phyloP scores from a whole-genome alignment of 2,888 invertebrate genomes.

The Carabus problematicus region DNA sequence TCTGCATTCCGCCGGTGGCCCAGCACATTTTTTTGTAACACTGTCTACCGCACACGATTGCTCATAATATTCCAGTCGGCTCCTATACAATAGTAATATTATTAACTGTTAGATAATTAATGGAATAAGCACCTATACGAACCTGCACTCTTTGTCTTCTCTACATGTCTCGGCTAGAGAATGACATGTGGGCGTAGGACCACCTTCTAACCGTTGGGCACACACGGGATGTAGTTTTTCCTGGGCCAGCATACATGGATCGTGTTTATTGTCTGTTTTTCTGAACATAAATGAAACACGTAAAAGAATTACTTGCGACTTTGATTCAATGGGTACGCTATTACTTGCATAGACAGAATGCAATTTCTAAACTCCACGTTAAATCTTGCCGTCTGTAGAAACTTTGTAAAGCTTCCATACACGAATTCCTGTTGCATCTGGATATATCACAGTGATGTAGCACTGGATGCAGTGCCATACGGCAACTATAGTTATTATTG shows the following conservation, averaged over 20 bases:
- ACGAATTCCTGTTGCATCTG: constrained; percentile 83
- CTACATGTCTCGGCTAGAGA: constrained; percentile 83
- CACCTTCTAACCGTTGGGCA: constrained; percentile 73
- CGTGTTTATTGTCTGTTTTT: constrained; percentile 86
- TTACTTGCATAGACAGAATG: constrained; percentile 93
- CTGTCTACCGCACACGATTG: constrained; percentile 92
- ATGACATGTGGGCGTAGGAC: constrained; percentile 84
- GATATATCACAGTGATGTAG: constrained; percentile 81
- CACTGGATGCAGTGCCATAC: constrained; percentile 81
- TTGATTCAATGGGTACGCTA: constrained; percentile 53
- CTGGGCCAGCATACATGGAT: constrained; percentile 88
- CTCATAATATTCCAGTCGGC: constrained; percentile 85
- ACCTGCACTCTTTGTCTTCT: constrained; percentile 86
- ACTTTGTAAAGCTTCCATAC: constrained; percentile 85
- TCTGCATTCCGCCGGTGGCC: constrained; percentile 83
- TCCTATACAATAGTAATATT: constrained; percentile 60
- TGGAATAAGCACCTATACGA: not conserved
- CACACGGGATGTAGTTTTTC: constrained; percentile 89
- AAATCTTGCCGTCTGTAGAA: constrained; percentile 84
- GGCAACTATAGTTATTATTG: constrained; percentile 83
- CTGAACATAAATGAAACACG: constrained; percentile 60
- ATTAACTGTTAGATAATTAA: too few relatives aligned
- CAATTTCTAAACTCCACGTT: constrained; percentile 86
- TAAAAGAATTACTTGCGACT: not conserved
- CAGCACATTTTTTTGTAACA: constrained; percentile 88